A percentile compares a stretch with the other conserved stretches of the same genome.
These are phyloP conservation scores for Opisthocomus hoazin DNA, from an alignment of 2,113 vertebrate genomes.

Conservation along the genomic window DNA sequence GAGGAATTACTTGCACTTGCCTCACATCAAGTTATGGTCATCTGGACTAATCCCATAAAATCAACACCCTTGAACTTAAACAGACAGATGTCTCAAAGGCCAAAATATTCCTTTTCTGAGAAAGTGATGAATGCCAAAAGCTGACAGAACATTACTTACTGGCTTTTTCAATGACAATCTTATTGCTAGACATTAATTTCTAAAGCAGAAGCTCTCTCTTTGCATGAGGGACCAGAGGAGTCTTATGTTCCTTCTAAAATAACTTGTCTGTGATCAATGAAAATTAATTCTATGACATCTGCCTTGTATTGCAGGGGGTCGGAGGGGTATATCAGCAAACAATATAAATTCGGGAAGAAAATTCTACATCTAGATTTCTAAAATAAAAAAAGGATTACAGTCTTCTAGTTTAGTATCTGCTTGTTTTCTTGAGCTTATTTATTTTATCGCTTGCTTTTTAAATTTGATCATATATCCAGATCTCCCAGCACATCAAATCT, in stretches of 20 bases:
- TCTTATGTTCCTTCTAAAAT: neutral
- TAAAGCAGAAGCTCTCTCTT: neutral
- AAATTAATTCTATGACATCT: neutral
- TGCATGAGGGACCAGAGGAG: neutral
- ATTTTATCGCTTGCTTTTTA: neutral
- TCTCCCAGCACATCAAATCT: neutral
- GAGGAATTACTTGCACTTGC: slow-evolving; percentile 1
- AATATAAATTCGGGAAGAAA: neutral
- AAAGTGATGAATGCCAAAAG: neutral
- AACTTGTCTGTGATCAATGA: neutral
- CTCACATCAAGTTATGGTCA: slow-evolving; percentile 13
- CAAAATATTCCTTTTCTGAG: neutral
- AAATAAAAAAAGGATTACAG: neutral
- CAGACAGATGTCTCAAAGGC: slow-evolving; percentile 51
- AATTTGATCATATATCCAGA: neutral
- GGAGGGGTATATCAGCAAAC: neutral
- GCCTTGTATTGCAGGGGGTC: neutral
- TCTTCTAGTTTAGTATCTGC: neutral
- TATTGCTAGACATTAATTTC: neutral
- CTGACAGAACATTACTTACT: neutral
- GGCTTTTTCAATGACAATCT: neutral
- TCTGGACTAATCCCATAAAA: slow-evolving; percentile 56
- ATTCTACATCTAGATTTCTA: neutral
- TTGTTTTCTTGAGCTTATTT: neutral
- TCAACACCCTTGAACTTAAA: slow-evolving; percentile 54